phyloP scores from a whole-genome alignment of 30 jellyfish, hydroid and myxozoan species.

The Aurelia aurita complex sp. Pacific region DNA sequence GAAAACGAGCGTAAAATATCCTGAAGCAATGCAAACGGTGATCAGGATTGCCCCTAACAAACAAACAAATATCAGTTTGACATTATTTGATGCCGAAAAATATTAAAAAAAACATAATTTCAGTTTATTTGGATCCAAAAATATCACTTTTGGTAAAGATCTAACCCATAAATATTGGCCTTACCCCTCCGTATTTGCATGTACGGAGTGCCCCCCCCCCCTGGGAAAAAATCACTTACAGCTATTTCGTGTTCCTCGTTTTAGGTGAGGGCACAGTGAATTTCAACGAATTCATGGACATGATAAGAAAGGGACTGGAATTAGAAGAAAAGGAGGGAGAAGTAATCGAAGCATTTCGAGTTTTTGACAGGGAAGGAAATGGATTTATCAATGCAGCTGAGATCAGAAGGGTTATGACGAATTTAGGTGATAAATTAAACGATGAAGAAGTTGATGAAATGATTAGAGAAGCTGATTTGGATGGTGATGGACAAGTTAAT shows the following conservation, averaged over 20 bases:
- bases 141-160: no score
- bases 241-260: background rate
- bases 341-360: constrained; percentile 92
- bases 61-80: no score
- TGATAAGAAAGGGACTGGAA: constrained; percentile 65
- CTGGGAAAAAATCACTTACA: no score
- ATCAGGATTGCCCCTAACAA: no score
- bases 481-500: constrained; percentile 96
- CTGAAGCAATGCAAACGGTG: no score
- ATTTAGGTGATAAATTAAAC: constrained; percentile 84
- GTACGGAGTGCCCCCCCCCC: no score
- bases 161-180: no score
- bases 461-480: constrained; percentile 92
- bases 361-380: constrained; percentile 92
- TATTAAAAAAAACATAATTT: no score
- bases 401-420: constrained; percentile 85
- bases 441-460: constrained; percentile 94
- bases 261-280: constrained; percentile 78
- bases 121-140: no score
- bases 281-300: constrained; percentile 79
- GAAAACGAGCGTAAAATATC: no score
- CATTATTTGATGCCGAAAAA: no score
- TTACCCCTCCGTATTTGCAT: no score
- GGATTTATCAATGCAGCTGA: constrained; percentile 94
- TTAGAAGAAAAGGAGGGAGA: constrained; percentile 84